Conservation (phyloP, 2,797 vertebrate genomes). For the Prionace glauca region DNA sequence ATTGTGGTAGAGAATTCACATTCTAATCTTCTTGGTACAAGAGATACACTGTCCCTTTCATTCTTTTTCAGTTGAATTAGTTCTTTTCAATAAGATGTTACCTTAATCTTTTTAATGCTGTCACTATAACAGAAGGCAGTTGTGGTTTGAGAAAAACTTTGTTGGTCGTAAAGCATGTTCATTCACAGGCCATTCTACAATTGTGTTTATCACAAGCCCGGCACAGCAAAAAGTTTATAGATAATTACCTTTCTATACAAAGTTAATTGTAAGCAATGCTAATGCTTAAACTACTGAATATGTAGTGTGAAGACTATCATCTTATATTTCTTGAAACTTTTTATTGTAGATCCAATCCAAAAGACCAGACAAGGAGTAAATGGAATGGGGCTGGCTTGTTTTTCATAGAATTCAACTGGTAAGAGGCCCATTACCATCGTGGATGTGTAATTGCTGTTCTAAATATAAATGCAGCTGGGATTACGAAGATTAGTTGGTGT, state of each 20-base stretch:
- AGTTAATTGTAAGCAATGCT: neutral
- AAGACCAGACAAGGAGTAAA: neutral
- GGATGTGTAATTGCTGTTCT: neutral
- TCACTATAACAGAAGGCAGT: neutral
- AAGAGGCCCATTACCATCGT: neutral
- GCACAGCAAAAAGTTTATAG: neutral
- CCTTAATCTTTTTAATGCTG: neutral
- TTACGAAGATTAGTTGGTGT: neutral
- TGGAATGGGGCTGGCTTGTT: neutral
- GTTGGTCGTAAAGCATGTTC: neutral
- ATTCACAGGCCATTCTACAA: neutral
- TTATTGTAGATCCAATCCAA: neutral
- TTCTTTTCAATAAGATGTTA: neutral
- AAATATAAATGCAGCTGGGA: neutral
- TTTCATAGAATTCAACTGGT: neutral
- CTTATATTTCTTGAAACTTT: neutral
- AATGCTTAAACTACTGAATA: neutral
- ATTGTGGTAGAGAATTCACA: neutral
- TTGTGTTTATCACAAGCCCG: neutral
- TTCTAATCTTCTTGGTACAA: neutral
- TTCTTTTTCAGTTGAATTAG: neutral
- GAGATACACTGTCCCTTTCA: neutral
- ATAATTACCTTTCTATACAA: neutral
- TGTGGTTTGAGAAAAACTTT: neutral
- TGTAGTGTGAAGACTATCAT: neutral